Evolutionary conservation across 2,113 vertebrate genomes (phyloP).

Genomic region (Odontesthes bonariensis): DNA sequence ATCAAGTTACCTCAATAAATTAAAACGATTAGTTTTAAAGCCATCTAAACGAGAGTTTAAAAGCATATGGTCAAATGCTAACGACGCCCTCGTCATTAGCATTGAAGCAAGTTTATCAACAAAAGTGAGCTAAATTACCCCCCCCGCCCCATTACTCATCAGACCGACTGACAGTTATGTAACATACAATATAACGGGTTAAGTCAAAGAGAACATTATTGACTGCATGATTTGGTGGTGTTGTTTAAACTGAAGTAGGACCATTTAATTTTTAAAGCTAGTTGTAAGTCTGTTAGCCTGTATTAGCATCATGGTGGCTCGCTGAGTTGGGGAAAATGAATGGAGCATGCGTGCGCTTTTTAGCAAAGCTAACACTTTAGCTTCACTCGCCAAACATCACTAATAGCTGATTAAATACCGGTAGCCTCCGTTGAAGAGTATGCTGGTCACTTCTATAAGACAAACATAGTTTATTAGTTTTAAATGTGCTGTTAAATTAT

Average conservation of each 20-base stretch:
- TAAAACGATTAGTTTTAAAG: not conserved
- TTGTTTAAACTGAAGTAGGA: not conserved
- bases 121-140: conserved; percentile 15
- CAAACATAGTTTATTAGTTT: fast-evolving
- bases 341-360: conserved; percentile 71
- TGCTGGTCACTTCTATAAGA: fast-evolving
- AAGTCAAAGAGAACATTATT: fast-evolving
- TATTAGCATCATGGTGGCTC: conserved; percentile 40
- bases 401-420: not conserved
- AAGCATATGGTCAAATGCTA: conserved; percentile 33
- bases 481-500: not conserved
- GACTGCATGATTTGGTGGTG: fast-evolving
- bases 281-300: conserved; percentile 39
- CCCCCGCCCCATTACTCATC: not conserved
- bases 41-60: not conserved
- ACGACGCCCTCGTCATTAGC: conserved; percentile 34
- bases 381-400: conserved; percentile 11
- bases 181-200: not conserved
- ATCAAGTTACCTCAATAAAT: not conserved
- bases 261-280: conserved; percentile 34
- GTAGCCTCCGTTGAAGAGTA: fast-evolving
- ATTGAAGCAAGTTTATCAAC: conserved; percentile 54
- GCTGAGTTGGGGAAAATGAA: conserved; percentile 61
- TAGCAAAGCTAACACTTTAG: conserved; percentile 59
- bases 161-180: fast-evolving